Evolutionary conservation across 1,140 invertebrate genomes (phyloP), one percentile per base, ranked within the genome.

Genomic region (Tetranychus cinnabarinus): DNA sequence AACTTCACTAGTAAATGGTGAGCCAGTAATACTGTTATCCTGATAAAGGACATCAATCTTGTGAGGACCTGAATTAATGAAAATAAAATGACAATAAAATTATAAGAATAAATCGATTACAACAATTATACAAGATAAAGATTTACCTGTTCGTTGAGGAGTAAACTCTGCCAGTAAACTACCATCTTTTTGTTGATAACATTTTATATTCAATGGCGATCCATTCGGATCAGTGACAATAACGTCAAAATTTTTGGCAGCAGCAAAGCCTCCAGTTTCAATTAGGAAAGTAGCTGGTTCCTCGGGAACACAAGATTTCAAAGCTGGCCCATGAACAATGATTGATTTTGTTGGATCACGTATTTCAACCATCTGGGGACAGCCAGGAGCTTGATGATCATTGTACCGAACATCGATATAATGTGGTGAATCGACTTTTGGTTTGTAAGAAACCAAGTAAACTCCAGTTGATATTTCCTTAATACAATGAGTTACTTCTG

Each of bases 151-250:
- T 58, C 68, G 59, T 66, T 82, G 82, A 12, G 91, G 86, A 10
- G 84, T 88, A 69, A 87, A 95, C 72, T 96, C 89, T 0, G 88
- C 89, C 68, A 92, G 79, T 50, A 95, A 74, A 69, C 88, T 84
- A 12, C 88, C 88, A 67, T 92, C 89, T 71, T 92, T 88, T 64
- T 92, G 92, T 71, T 92, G 88, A 72, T 93, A 95, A 72, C 90
- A 95, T 59, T 85, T 76, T 1, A 96, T 89, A 0, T 90, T 88
- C 34, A 97, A 79, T 0, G 89, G 88, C 33, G 63, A 65, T 7
- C 89, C 85, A 46, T 82, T 84, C 0, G 92, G 88, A 13, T 91
- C 77, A 77, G 66, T 59, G 66, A 67, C 60, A 23, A 68, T 63
- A 10, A 66, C 56, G 57, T 63, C 52, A 58, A 93, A 91, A 68